phyloP scores from a whole-genome alignment of 2,888 invertebrate genomes.

The Himalopsyche anomala region DNA sequence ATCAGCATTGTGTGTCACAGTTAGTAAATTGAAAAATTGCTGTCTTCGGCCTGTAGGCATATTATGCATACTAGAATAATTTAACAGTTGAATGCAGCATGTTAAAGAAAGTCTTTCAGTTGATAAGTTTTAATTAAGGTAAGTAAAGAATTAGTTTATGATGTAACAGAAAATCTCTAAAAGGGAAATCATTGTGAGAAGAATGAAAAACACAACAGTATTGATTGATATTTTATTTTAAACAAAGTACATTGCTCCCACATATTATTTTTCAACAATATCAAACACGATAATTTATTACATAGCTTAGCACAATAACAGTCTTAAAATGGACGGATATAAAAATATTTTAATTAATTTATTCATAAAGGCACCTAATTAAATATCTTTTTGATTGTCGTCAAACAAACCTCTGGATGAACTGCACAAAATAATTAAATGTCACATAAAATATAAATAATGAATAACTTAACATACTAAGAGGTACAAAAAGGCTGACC shows the following conservation, averaged over 20 bases:
- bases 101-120: no score
- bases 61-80: constrained; percentile 46
- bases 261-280: background rate
- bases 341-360: background rate
- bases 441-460: constrained; percentile 16
- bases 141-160: no score
- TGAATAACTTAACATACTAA: constrained; percentile 40
- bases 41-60: constrained; percentile 4
- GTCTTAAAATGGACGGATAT: constrained; percentile 44
- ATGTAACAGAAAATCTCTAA: no score
- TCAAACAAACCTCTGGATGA: background rate
- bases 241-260: background rate
- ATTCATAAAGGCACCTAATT: background rate
- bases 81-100: constrained; percentile 25
- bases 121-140: no score
- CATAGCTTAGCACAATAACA: constrained; percentile 19
- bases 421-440: background rate
- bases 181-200: no score
- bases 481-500: constrained; percentile 16
- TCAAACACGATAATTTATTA: constrained; percentile 12
- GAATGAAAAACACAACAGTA: no score
- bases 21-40: constrained; percentile 59
- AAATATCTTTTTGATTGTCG: background rate
- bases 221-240: background rate
- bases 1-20: constrained; percentile 39